Base-by-base conservation (phyloP, 1,140 invertebrate species). In the Drosophila tsacasi region DNA sequence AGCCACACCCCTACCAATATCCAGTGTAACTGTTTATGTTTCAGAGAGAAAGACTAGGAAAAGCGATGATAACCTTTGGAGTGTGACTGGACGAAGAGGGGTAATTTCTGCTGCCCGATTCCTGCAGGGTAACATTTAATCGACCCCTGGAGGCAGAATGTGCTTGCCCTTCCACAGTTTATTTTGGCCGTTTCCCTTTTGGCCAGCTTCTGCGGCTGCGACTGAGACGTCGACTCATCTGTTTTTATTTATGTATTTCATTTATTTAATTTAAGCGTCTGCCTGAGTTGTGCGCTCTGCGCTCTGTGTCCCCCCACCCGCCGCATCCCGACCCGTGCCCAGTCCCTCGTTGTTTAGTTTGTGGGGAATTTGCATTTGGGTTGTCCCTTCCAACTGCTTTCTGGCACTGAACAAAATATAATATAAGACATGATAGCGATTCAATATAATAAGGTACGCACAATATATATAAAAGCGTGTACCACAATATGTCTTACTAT, bases 231-330 rank as follows among this genome's bases (percentile, higher is more conserved):
- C 54, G 54, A 57, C 76, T 83, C 80, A 83, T 83, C 80, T 83
- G 80, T 74, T 73, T 72, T 60, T 87, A 87, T 83, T 86, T 86
- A 86, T 83, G 83, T 83, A 86, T 87, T 87, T 87, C 76, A 87
- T 89, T 87, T 89, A 87, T 87, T 87, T 87, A 87, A 87, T 87
- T 87, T 67, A 86, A 79, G 73, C 64, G 83, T 77, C 83, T 86
- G 79, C 59, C 71, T 32, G 69, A 59, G 66, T 19, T 73, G 54
- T 49, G 52, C 42, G 64, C 64, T 40, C 67, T 55, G 64, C 27
- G 52, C 23, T 27, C 59, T 49, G 46, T 44, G 62, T 5, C 40
- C 49, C 39, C 49, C 39, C 49, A 44, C 54, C n/a, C 13, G 4
- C 12, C 61, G 42, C 66, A 71, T 42, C 64, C n/a, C n/a, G n/a